Conservation (phyloP, 2,888 invertebrate genomes). For the Stenodera caucasica region DNA sequence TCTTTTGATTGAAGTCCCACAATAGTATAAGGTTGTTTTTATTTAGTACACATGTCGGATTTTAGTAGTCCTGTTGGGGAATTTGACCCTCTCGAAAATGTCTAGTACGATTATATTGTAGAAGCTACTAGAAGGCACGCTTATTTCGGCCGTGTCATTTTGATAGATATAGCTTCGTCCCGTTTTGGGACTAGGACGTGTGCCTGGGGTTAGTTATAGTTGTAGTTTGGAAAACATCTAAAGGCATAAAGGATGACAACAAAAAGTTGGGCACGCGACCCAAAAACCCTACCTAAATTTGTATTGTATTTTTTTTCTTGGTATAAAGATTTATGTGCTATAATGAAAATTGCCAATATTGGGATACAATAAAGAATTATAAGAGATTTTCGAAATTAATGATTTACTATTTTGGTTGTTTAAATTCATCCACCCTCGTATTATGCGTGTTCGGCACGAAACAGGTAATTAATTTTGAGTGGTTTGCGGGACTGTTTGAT, state of each 20-base stretch:
- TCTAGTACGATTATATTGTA: constrained; percentile 5
- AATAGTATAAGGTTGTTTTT: constrained; percentile 1
- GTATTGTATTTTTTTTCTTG: not conserved
- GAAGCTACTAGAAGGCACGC: constrained; percentile 4
- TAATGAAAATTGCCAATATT: too few species aligned
- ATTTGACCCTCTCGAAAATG: constrained; percentile 10
- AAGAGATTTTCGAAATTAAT: too few species aligned
- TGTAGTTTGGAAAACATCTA: too few species aligned
- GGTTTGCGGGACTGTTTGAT: constrained; percentile 9
- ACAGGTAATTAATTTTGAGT: constrained; percentile 9
- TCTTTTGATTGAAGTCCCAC: too few species aligned
- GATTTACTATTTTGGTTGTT: not conserved
- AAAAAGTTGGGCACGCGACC: not conserved
- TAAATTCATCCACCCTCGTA: not conserved
- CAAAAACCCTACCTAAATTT: not conserved
- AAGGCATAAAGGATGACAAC: not conserved
- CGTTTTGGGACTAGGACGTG: constrained; percentile 26
- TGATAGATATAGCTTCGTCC: constrained; percentile 21
- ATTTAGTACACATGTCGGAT: constrained; percentile 11
- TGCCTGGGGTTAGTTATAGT: not conserved
- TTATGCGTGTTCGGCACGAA: constrained; percentile 8
- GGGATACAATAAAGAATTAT: too few species aligned
- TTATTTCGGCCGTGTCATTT: constrained; percentile 15
- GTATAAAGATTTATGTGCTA: too few species aligned
- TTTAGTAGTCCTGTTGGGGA: constrained; percentile 5